phyloP scores from a whole-genome alignment of 2,113 vertebrate genomes.

The Pituophis catenifer region DNA sequence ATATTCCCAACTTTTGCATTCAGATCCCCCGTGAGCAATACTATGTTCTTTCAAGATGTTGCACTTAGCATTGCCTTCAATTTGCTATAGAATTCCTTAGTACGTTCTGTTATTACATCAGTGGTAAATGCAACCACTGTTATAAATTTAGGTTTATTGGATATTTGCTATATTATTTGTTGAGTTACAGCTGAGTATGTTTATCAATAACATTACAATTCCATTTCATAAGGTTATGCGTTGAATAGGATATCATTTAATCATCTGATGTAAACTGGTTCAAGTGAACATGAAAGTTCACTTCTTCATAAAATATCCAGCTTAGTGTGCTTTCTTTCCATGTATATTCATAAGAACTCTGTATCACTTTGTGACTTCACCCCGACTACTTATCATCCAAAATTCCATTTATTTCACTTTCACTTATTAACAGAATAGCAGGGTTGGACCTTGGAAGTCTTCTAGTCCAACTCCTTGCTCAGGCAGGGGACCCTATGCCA shows the following conservation, averaged over 20 bases:
- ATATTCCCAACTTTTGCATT: neutral
- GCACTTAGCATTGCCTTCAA: neutral
- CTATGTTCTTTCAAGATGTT: neutral
- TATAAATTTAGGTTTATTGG: neutral
- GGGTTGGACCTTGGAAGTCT: too few species aligned
- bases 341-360: neutral
- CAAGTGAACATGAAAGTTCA: neutral
- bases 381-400: neutral
- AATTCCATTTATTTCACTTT: neutral
- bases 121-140: neutral
- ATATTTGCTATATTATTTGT: neutral
- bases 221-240: neutral
- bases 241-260: neutral
- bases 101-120: neutral
- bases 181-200: neutral
- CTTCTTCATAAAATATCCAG: neutral
- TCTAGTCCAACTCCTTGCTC: too few species aligned
- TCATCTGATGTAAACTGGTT: neutral
- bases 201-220: neutral
- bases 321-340: neutral
- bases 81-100: neutral
- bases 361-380: neutral
- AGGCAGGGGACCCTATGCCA: too few species aligned
- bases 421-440: neutral
- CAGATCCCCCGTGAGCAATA: neutral